Conservation (phyloP, 2,888 invertebrate species). For the Patella depressa region DNA sequence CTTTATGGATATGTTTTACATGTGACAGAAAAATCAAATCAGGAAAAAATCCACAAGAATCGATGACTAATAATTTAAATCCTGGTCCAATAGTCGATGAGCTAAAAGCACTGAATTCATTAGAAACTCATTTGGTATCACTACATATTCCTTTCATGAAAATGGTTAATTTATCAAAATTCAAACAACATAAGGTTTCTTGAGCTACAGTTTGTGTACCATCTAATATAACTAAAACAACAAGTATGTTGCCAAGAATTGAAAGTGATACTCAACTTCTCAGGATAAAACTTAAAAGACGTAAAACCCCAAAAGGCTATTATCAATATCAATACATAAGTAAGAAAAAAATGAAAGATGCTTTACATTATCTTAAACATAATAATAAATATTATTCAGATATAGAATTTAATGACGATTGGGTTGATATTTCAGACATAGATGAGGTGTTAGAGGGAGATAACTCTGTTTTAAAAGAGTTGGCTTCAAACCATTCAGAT, state of each 20-base stretch:
- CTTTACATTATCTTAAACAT: slow-evolving; percentile 5
- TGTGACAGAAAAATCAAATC: slow-evolving; percentile 21
- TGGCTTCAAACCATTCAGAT: neutral
- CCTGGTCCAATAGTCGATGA: slow-evolving; percentile 8
- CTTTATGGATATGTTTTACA: slow-evolving; percentile 11
- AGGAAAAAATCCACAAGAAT: slow-evolving; percentile 19
- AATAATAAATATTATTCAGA: slow-evolving; percentile 11
- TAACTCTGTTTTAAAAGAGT: neutral
- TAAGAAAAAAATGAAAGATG: neutral
- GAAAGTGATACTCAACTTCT: neutral
- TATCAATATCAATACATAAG: neutral
- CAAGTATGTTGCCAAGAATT: neutral
- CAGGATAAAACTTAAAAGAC: neutral
- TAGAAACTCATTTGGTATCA: slow-evolving; percentile 30
- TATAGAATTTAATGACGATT: slow-evolving; percentile 3
- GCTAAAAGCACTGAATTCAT: slow-evolving; percentile 21
- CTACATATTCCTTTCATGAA: slow-evolving; percentile 32
- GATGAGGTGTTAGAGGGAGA: neutral
- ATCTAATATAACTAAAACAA: slow-evolving; percentile 2
- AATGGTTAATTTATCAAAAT: slow-evolving; percentile 26
- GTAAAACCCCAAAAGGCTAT: neutral
- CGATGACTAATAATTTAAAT: slow-evolving; percentile 19
- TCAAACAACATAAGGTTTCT: slow-evolving; percentile 23
- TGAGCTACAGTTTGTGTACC: slow-evolving; percentile 31
- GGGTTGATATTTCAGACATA: neutral